phyloP scores from a whole-genome alignment of 37 sponge, comb jelly and placozoan genomes.

The Cladorhizidae sp. region DNA sequence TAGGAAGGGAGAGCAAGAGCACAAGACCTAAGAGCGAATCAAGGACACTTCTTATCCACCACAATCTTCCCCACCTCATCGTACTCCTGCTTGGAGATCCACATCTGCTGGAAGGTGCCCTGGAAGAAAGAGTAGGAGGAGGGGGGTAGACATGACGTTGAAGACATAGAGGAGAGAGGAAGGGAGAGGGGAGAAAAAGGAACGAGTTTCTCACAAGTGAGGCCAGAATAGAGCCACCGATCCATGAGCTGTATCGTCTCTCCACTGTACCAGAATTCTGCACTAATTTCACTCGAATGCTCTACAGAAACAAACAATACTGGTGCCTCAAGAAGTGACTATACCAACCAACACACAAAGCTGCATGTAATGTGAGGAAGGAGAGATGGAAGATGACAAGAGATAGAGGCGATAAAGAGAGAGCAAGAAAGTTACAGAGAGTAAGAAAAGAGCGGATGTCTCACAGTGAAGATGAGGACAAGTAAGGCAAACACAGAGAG shows the following conservation, averaged over 20 bases:
- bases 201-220: conserved; percentile 69
- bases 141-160: not conserved
- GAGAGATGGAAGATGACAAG: not conserved
- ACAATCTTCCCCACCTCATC: conserved; percentile 82
- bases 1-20: too few relatives aligned
- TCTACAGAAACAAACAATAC: conserved; percentile 37
- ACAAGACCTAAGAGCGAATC: not conserved
- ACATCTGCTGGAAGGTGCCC: conserved; percentile 98
- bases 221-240: conserved; percentile 94
- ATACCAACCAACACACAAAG: not conserved
- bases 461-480: not conserved
- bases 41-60: conserved; percentile 95
- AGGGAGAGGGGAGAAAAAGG: not conserved
- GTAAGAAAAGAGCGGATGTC: too few relatives aligned
- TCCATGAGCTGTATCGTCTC: conserved; percentile 90
- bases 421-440: too few relatives aligned
- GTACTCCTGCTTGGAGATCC: conserved; percentile 93
- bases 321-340: not conserved
- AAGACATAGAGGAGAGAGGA: not conserved
- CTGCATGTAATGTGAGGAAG: not conserved
- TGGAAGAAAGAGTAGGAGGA: conserved; percentile 18
- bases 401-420: not conserved
- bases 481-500: not conserved
- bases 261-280: conserved; percentile 76
- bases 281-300: conserved; percentile 78